A percentile compares a stretch with the other conserved stretches of the same genome.
Conservation (phyloP, 2,797 vertebrate species). For the Hephaestus fuliginosus region DNA sequence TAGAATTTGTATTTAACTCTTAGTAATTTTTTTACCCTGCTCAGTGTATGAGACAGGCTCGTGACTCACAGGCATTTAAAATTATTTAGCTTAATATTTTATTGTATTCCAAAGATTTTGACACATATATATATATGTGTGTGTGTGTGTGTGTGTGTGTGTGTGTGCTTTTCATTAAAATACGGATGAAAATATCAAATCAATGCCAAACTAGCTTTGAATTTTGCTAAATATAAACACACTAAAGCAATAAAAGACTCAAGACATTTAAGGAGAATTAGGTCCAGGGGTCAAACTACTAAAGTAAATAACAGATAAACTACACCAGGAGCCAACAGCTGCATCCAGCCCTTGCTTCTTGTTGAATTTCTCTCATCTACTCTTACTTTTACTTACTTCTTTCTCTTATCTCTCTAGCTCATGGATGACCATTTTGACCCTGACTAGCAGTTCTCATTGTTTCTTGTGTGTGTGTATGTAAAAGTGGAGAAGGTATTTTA, state of each 20-base stretch:
- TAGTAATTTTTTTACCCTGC: slow-evolving; percentile 1
- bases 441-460: neutral
- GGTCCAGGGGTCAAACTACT: neutral
- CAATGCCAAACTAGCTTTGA: neutral
- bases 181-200: too few species aligned
- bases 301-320: neutral
- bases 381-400: neutral
- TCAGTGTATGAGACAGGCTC: neutral
- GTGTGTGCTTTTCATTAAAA: too few species aligned
- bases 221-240: neutral
- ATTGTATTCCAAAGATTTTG: neutral
- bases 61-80: neutral
- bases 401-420: neutral
- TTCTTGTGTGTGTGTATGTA: neutral
- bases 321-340: neutral
- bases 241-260: neutral
- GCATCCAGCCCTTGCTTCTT: neutral
- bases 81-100: neutral
- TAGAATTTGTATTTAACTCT: slow-evolving; percentile 17
- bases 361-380: neutral
- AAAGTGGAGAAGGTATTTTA: slow-evolving; percentile 6
- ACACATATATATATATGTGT: too few species aligned
- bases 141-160: too few species aligned
- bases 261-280: neutral
- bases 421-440: neutral